A percentile compares a stretch with the other conserved stretches of the same genome.
phyloP scores from a whole-genome alignment of 2,113 vertebrate genomes.

The Otus sunia region DNA sequence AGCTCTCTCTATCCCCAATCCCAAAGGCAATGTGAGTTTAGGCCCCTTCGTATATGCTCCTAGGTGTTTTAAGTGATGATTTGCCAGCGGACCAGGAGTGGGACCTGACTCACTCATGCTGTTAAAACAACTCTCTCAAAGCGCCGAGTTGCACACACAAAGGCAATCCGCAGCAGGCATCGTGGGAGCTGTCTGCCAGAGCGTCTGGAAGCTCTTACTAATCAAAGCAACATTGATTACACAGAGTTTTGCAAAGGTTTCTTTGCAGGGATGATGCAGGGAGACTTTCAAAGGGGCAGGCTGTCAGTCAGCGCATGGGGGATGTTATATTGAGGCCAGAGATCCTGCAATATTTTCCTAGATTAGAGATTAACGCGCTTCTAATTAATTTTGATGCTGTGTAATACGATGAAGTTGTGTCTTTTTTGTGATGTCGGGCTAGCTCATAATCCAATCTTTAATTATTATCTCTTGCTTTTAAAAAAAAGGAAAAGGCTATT shows the following conservation, averaged over 20 bases:
- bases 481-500: background rate
- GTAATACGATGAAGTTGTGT: conserved; percentile 33
- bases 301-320: conserved; percentile 48
- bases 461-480: conserved; percentile 13
- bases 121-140: background rate
- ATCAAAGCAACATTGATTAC: conserved; percentile 61
- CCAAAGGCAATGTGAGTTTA: background rate
- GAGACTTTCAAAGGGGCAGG: conserved; percentile 49
- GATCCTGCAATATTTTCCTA: conserved; percentile 53
- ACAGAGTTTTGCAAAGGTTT: conserved; percentile 34
- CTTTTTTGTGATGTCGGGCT: conserved; percentile 5
- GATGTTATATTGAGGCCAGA: conserved; percentile 52
- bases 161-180: background rate
- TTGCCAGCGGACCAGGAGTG: background rate
- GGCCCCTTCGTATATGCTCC: background rate
- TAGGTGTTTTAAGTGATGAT: background rate
- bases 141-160: background rate
- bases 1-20: background rate
- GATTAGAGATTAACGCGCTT: conserved; percentile 63
- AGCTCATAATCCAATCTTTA: conserved; percentile 42
- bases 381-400: conserved; percentile 65
- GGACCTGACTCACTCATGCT: background rate
- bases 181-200: background rate
- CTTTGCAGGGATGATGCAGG: conserved; percentile 34
- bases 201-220: conserved; percentile 42